Conservation (phyloP, 2,888 invertebrate genomes). For the Acheta domesticus region DNA sequence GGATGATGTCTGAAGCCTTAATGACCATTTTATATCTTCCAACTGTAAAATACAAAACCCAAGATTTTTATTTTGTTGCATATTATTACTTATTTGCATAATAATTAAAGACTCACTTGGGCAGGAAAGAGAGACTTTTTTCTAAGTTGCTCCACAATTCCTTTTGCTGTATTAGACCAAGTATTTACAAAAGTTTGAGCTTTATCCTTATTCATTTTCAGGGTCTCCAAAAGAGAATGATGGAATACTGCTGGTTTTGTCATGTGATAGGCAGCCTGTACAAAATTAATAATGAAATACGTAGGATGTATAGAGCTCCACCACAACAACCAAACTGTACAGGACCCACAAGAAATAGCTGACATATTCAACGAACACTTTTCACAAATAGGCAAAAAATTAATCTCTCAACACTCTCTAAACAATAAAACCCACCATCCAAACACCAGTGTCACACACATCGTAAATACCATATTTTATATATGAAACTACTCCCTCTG, state of each 20-base stretch:
- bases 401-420: too few species aligned
- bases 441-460: too few species aligned
- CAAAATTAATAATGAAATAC: neutral
- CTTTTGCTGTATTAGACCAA: conserved; percentile 54
- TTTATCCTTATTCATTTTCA: conserved; percentile 53
- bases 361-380: too few species aligned
- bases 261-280: conserved; percentile 42
- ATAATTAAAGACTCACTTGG: conserved; percentile 31
- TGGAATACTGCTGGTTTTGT: conserved; percentile 55
- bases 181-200: conserved; percentile 54
- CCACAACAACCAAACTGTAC: too few species aligned
- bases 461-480: too few species aligned
- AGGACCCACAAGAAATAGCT: too few species aligned
- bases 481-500: too few species aligned
- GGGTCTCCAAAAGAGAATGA: conserved; percentile 49
- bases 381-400: too few species aligned
- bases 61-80: too few species aligned
- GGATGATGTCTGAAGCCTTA: conserved; percentile 54
- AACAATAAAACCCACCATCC: too few species aligned
- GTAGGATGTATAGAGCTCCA: too few species aligned
- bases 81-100: too few species aligned
- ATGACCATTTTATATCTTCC: conserved; percentile 55
- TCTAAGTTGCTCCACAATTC: conserved; percentile 53
- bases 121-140: conserved; percentile 37
- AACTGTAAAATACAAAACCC: conserved; percentile 44